Conservation (phyloP, 2,113 vertebrate species). For the Egretta garzetta region DNA sequence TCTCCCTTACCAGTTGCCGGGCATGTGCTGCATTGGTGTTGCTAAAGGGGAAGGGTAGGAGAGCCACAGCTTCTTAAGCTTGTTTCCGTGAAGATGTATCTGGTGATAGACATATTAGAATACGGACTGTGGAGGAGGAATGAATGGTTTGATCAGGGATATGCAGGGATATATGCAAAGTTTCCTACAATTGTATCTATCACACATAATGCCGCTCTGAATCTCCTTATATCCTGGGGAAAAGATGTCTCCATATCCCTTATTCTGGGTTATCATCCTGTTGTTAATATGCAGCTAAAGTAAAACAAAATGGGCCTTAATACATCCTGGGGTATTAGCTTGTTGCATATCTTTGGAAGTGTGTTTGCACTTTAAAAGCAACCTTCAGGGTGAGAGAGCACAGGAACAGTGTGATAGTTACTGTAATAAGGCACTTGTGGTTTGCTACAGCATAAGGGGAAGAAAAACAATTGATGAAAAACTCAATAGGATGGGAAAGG, state of each 20-base stretch:
- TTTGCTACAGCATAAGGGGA: slow-evolving; percentile 46
- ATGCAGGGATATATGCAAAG: background rate
- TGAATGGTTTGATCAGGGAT: background rate
- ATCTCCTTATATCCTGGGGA: background rate
- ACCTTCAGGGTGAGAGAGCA: slow-evolving; percentile 45
- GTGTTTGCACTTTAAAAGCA: slow-evolving; percentile 50
- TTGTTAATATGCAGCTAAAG: background rate
- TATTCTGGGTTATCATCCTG: background rate
- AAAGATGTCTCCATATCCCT: background rate
- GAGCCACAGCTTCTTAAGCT: background rate
- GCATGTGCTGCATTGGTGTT: background rate
- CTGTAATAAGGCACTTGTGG: slow-evolving; percentile 68
- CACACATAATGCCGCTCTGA: background rate
- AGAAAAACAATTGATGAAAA: slow-evolving; percentile 76
- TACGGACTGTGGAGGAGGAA: background rate
- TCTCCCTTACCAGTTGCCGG: background rate
- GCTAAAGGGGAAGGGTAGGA: background rate
- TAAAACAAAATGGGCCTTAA: background rate
- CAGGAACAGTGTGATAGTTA: slow-evolving; percentile 12
- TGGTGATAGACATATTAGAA: background rate
- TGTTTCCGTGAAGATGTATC: background rate
- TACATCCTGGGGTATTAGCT: slow-evolving; percentile 4
- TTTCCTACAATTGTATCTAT: background rate
- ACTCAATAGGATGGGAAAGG: slow-evolving; percentile 68
- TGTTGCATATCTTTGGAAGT: background rate